phyloP scores from a whole-genome alignment of 2,113 vertebrate species.

The Triplophysa tibetana region DNA sequence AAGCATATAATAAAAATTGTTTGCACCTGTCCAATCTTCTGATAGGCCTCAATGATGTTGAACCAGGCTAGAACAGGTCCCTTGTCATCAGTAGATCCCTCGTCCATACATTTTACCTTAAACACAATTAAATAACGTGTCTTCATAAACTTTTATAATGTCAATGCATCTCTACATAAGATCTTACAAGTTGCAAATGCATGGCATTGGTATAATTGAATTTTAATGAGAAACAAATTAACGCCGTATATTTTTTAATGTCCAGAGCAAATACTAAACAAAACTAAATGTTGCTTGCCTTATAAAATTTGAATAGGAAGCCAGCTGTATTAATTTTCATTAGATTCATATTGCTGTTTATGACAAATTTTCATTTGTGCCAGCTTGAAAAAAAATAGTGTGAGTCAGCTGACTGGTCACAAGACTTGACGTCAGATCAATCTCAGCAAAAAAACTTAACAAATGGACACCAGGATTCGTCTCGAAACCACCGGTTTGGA shows the following conservation, averaged over 20 bases:
- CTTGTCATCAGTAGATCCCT: constrained; percentile 95
- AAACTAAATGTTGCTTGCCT: too few species aligned
- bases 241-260: too few species aligned
- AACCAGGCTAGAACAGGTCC: constrained; percentile 95
- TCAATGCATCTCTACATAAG: too few species aligned
- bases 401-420: constrained; percentile 38
- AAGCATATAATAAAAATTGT: not conserved
- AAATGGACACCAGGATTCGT: constrained; percentile 16
- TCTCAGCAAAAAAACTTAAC: not conserved
- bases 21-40: constrained; percentile 85
- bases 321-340: too few species aligned
- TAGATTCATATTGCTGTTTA: not conserved
- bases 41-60: constrained; percentile 91
- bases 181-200: too few species aligned
- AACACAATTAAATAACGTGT: constrained; percentile 21
- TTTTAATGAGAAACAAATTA: not conserved
- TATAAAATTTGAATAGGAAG: too few species aligned
- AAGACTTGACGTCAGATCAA: constrained; percentile 27
- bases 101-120: constrained; percentile 91
- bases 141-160: not conserved
- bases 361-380: not conserved
- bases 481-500: not conserved
- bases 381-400: not conserved
- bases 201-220: too few species aligned
- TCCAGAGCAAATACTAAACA: too few species aligned